Evolutionary conservation across 2,888 invertebrate genomes (phyloP).

Genomic region (Ypsolopha scabrella): DNA sequence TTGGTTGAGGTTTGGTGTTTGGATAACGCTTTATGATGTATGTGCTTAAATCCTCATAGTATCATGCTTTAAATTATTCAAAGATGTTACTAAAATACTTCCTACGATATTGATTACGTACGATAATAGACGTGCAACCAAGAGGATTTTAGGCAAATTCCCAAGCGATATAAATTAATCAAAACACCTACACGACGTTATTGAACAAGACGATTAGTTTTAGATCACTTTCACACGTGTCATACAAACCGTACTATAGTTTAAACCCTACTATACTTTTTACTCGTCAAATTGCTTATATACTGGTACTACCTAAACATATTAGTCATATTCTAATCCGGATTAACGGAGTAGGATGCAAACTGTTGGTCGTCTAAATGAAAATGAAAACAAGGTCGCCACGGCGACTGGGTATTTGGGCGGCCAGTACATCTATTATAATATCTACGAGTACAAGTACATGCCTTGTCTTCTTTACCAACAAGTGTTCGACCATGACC

Average conservation of each 20-base stretch:
- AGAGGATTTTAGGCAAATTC: no score
- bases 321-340: slow-evolving; percentile 14
- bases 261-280: neutral
- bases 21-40: no score
- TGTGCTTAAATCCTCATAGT: no score
- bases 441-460: slow-evolving; percentile 14
- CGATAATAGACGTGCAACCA: no score
- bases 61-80: no score
- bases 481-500: slow-evolving; percentile 2
- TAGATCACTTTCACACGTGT: neutral
- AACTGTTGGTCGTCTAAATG: slow-evolving; percentile 25
- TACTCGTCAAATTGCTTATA: neutral
- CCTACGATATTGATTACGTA: no score
- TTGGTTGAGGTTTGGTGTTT: no score
- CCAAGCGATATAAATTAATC: no score
- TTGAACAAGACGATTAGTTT: no score
- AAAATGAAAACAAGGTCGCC: slow-evolving; percentile 64
- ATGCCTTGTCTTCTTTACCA: neutral
- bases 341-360: neutral
- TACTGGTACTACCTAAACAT: slow-evolving; percentile 13
- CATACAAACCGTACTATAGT: neutral
- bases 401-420: slow-evolving; percentile 52
- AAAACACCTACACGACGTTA: no score
- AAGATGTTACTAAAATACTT: no score
- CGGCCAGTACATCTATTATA: slow-evolving; percentile 29